Percentiles rank a stretch among this genome's conserved stretches.
These are phyloP conservation scores for Taphrorychus bicolor DNA, from an alignment of 2,888 invertebrate species.

Conservation along the genomic window DNA sequence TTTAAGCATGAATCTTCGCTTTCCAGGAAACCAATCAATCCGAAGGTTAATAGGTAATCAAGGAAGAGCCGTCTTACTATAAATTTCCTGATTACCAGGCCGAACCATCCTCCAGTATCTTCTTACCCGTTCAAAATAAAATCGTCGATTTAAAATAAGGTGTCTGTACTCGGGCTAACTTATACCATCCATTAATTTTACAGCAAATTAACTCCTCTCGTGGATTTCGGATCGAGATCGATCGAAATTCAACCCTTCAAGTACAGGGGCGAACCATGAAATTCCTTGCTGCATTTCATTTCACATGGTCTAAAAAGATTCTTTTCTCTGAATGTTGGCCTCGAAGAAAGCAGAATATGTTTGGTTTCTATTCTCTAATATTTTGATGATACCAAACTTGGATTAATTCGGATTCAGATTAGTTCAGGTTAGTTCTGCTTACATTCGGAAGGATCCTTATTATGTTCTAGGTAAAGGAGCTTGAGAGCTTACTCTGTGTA, in stretches of 20 bases:
- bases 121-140: conserved; percentile 23
- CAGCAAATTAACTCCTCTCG: conserved; percentile 27
- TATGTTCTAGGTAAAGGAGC: too few relatives aligned
- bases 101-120: conserved; percentile 19
- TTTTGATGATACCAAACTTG: too few relatives aligned
- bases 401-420: too few relatives aligned
- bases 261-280: background rate
- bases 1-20: background rate
- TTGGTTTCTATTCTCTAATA: too few relatives aligned
- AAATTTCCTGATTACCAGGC: conserved; percentile 26
- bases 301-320: too few relatives aligned
- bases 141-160: conserved; percentile 32
- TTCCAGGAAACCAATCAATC: conserved; percentile 20
- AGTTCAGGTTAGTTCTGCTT: too few relatives aligned
- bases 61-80: conserved; percentile 22
- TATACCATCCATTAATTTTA: conserved; percentile 27
- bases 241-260: conserved; percentile 17
- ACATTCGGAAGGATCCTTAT: too few relatives aligned
- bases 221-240: conserved; percentile 19
- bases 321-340: too few relatives aligned
- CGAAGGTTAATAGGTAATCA: conserved; percentile 25
- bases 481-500: too few relatives aligned
- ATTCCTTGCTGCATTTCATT: background rate
- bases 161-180: conserved; percentile 30
- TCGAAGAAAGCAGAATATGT: too few relatives aligned